Base-by-base conservation (phyloP, 2,113 vertebrate species). In the Rallus limicola region DNA sequence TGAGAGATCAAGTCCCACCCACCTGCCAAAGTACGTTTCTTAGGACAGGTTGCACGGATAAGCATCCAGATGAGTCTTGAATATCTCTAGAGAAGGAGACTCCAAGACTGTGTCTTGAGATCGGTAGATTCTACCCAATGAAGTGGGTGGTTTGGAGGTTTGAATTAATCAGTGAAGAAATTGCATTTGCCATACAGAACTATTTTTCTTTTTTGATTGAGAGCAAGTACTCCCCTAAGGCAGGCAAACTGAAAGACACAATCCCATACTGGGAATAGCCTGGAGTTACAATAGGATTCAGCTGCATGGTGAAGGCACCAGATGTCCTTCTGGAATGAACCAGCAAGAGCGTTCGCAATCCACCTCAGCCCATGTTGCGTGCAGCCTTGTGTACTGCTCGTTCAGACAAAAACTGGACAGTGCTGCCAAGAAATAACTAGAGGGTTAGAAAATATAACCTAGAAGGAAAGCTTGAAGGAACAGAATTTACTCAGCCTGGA, bases 151-250 rank as follows among this genome's bases (percentile, higher is more conserved):
- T 90, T 90, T 53, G 71, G 62, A 91, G 81, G 31, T 56, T 53
- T 76, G 77, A 84, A 64, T 84, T 96, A 79, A 93, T 72, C 75
- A 88, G 48, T 85, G 84, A 82, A 91, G 79, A 89, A 94, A 79
- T 87, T 68, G 33, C 29, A 48, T 89, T 87, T 84, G 62, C 69
- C 65, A n/a, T 91, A 46, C 5, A 84, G 74, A 97, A 65, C 29
- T 84, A 10, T 76, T 82, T 90, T 70, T 8, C 56, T 82, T 72
- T 72, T 90, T 85, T n/a, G 92, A 78, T 55, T 95, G 78, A 60
- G 76, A 70, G 38, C 78, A 53, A 91, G 50, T 92, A 31, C 38
- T 82, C n/a, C 7, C 3, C 55, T 59, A 72, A 77, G 58, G 36
- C 75, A 90, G 87, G 63, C 48, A 80, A 68, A 68, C 52, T 44